phyloP scores from a whole-genome alignment of 2,113 vertebrate genomes.

The Oophaga pumilio region DNA sequence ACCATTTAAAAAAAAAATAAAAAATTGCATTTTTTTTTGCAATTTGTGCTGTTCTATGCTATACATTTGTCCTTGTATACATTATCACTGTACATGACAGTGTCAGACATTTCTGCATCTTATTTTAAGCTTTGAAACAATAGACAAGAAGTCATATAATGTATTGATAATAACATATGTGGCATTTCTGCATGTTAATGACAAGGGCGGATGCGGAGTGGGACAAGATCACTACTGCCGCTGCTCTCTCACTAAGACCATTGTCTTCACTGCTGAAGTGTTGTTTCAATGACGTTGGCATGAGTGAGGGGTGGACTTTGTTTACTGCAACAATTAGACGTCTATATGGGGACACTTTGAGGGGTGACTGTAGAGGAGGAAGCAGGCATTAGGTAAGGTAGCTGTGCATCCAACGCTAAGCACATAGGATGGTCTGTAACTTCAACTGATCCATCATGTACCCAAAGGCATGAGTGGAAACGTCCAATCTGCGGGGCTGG shows the following conservation, averaged over 20 bases:
- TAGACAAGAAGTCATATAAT: constrained; percentile 6
- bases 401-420: too few relatives aligned
- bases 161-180: constrained; percentile 24
- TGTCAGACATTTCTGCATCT: background rate
- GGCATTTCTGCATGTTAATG: constrained; percentile 46
- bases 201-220: background rate
- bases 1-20: too few relatives aligned
- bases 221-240: background rate
- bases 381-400: too few relatives aligned
- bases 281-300: background rate
- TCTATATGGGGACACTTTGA: background rate
- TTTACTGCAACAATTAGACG: background rate
- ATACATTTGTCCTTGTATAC: too few relatives aligned
- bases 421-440: too few relatives aligned
- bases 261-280: constrained; percentile 3
- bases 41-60: too few relatives aligned
- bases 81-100: background rate
- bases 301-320: constrained; percentile 25
- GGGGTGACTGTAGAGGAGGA: background rate
- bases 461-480: too few relatives aligned
- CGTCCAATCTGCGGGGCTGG: too few relatives aligned
- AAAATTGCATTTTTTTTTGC: too few relatives aligned
- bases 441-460: too few relatives aligned
- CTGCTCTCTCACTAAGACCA: background rate
- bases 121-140: background rate